Base-by-base conservation (phyloP, 2,888 invertebrate genomes). In the Omphaloscelis lunosa region DNA sequence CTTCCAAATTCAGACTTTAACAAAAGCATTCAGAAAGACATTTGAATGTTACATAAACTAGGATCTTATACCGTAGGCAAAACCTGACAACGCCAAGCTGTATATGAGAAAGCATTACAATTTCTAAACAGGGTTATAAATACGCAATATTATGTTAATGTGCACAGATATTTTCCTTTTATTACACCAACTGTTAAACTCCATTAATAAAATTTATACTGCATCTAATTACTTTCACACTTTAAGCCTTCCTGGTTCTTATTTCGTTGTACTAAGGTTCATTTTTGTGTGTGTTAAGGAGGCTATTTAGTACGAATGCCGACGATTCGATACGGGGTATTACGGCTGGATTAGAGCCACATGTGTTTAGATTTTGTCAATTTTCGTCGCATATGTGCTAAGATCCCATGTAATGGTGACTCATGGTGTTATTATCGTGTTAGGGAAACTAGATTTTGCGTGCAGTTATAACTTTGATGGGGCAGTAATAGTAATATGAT, bases 171-270 rank as follows among this genome's bases (percentile, higher is more conserved):
- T 90, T 90, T 90, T 89, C 82, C 89, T 90, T 89, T 91, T 91
- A 93, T 91, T 88, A 88, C 90, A 82, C 90, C 93, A 93, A 93
- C 92, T 93, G 94, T 92, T 93, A 89, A 88, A 89, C 88, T 88
- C 90, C 90, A 91, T 91, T 91, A 91, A 89, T 89, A 88, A 89
- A 91, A 92, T 92, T 93, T 92, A 93, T 90, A 86, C 81, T 85
- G 90, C 90, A 89, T 91, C 90, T 93, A 93, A 94, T 94, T 93
- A 93, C 89, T 83, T 79, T 80, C 81, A 86, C 76, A 72, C 72
- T 58, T 68, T 72, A 68, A 76, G 75, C 61, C 75, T 81, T 77
- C 75, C 65, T 72, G 34, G 77, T 75, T 72, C 82, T 90, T 90
- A 82, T 15, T 0, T n/a, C 0, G 17, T 34, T 0, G 53, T 0